Evolutionary conservation across 2,888 invertebrate species (phyloP).

Genomic region (Zootermopsis nevadensis): DNA sequence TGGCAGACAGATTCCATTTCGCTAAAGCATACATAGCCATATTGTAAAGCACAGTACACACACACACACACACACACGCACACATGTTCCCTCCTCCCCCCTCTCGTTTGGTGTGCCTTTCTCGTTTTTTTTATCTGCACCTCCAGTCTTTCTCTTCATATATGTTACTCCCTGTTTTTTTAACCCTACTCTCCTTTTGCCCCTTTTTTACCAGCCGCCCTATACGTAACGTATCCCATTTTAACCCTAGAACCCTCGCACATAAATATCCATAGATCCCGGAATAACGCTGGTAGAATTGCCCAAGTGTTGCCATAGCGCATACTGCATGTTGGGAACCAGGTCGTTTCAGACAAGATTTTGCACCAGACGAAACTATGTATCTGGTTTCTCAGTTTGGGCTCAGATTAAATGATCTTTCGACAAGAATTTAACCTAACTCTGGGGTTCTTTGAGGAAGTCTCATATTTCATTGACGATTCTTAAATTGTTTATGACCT

Average conservation of each 20-base stretch:
- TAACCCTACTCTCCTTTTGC: not conserved
- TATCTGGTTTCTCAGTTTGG: no score
- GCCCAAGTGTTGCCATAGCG: not conserved
- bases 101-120: not conserved
- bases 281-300: conserved; percentile 30
- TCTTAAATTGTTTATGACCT: no score
- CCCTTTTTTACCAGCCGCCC: not conserved
- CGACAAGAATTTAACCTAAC: no score
- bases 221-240: conserved; percentile 40
- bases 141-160: not conserved
- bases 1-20: conserved; percentile 51
- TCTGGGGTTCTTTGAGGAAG: no score
- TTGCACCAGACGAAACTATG: no score
- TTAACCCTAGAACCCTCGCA: conserved; percentile 45
- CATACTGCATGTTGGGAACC: no score
- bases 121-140: not conserved
- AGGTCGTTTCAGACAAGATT: no score
- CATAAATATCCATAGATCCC: conserved; percentile 50
- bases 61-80: conserved; percentile 6
- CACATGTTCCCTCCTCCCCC: not conserved
- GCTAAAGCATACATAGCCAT: conserved; percentile 45
- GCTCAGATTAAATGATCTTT: no score
- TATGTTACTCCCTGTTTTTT: not conserved
- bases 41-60: conserved; percentile 28
- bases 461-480: no score